A percentile compares a stretch with the other conserved stretches of the same genome.
These are phyloP conservation scores for Nymphalis c-album DNA, from an alignment of 2,888 invertebrate species.

Conservation along the genomic window DNA sequence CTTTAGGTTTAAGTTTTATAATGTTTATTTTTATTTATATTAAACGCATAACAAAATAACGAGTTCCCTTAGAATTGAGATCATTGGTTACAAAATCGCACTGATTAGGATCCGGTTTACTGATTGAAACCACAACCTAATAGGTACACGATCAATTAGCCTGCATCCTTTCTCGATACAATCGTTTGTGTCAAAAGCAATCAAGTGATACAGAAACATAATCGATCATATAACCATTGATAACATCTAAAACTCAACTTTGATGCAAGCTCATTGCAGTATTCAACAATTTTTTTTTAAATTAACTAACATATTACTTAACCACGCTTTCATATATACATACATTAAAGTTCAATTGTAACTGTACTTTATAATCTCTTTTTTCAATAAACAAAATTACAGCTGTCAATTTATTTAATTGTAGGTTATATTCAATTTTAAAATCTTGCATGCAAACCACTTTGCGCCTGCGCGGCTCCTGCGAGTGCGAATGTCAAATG, in stretches of 20 bases:
- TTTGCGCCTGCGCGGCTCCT: conserved; percentile 40
- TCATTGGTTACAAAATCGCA: conserved; percentile 11
- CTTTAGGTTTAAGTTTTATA: too few species aligned
- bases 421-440: conserved; percentile 5
- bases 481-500: conserved; percentile 35
- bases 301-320: too few species aligned
- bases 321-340: neutral
- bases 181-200: conserved; percentile 7
- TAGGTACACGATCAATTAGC: conserved; percentile 9
- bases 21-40: too few species aligned
- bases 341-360: neutral
- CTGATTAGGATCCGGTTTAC: conserved; percentile 19
- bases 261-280: neutral
- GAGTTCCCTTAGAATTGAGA: neutral
- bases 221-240: neutral
- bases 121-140: conserved; percentile 9
- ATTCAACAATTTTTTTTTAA: too few species aligned
- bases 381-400: conserved; percentile 4
- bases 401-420: conserved; percentile 6
- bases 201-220: conserved; percentile 1
- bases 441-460: conserved; percentile 23
- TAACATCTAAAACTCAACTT: neutral
- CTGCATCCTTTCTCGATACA: conserved; percentile 19
- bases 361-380: neutral
- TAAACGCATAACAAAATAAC: neutral